These are phyloP conservation scores for Agonopterix heracliana DNA, from an alignment of 2,888 invertebrate genomes.

Conservation along the genomic window DNA sequence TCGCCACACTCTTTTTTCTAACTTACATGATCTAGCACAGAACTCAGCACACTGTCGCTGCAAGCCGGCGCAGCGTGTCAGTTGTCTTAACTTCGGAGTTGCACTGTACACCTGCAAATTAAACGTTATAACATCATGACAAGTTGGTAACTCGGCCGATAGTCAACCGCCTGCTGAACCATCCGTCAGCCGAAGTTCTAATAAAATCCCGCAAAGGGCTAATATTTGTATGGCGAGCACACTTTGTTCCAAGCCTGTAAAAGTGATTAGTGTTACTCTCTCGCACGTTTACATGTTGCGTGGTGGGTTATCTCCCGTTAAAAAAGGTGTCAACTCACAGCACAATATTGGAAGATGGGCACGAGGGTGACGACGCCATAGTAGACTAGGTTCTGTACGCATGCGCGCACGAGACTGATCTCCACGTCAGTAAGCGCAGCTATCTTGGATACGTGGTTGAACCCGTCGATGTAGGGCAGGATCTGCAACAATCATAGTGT, in stretches of 20 bases:
- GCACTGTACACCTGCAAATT: slow-evolving; percentile 78
- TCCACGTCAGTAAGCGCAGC: slow-evolving; percentile 88
- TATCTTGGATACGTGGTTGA: slow-evolving; percentile 87
- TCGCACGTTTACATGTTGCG: too few relatives aligned
- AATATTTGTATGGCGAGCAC: too few relatives aligned
- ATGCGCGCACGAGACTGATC: slow-evolving; percentile 86
- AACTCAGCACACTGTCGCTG: slow-evolving; percentile 83
- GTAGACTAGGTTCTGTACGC: slow-evolving; percentile 87
- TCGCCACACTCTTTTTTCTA: too few relatives aligned
- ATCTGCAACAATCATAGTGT: slow-evolving; percentile 66
- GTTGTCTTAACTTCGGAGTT: slow-evolving; percentile 80
- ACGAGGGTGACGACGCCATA: slow-evolving; percentile 85
- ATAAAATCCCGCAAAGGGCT: too few relatives aligned
- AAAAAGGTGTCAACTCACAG: slow-evolving; percentile 48
- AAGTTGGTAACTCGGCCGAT: too few relatives aligned
- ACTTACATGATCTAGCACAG: slow-evolving; percentile 81
- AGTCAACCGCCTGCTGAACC: too few relatives aligned
- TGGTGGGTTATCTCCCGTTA: too few relatives aligned
- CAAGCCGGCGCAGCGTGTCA: slow-evolving; percentile 79
- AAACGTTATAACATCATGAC: too few relatives aligned
- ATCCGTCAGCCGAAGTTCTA: too few relatives aligned
- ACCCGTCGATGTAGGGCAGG: slow-evolving; percentile 87
- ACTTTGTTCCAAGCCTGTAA: too few relatives aligned
- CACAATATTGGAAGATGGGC: slow-evolving; percentile 89
- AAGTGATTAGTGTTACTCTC: too few relatives aligned